Base-by-base conservation (phyloP, 2,797 vertebrate species). In the Macropus fuliginosus region DNA sequence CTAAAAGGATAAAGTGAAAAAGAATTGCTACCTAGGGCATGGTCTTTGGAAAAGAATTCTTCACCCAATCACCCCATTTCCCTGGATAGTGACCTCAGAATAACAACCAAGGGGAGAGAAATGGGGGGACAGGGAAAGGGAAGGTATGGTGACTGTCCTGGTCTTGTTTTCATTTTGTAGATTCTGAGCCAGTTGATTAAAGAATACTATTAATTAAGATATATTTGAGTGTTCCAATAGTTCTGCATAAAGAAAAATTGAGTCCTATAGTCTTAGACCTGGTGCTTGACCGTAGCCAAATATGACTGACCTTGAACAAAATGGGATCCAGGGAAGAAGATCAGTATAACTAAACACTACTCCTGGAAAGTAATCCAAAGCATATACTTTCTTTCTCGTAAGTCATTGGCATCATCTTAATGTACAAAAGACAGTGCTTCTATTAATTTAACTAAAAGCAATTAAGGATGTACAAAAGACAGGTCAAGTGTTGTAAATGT, bases 101-200 rank as follows among this genome's bases (percentile, higher is more conserved):
- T 21, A 74, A 40, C 21, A 74, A n/a, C 34, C n/a, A 74, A 74
- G 16, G 34, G n/a, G 34, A 21, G 40, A 31, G 29, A 62, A 13
- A 13, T 2, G 2, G 56, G 27, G 1, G 8, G 16, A 5, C 16
- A 1, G 34, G n/a, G 5, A 16, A 34, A 8, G 34, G 12, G 5
- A 1, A 66, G 1, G 31, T 31, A 12, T 34, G n/a, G 5, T 40
- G 5, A 74, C n/a, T n/a, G 66, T 1, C 66, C 34, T 40, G 5
- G 29, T 11, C 59, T 62, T 62, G n/a, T 40, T 74, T 74, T 74
- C 66, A 40, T 74, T n/a, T 14, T n/a, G 14, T n/a, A 74, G 16
- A 74, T 66, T 66, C 31, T 66, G 34, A n/a, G 62, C 34, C n/a
- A 74, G n/a, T 21, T n/a, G n/a, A 40, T 74, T 6, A 74, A 74